A percentile compares a stretch with the other conserved stretches of the same genome.
These are phyloP conservation scores for Diabrotica balteata DNA, from an alignment of 2,888 invertebrate genomes.

Conservation along the genomic window DNA sequence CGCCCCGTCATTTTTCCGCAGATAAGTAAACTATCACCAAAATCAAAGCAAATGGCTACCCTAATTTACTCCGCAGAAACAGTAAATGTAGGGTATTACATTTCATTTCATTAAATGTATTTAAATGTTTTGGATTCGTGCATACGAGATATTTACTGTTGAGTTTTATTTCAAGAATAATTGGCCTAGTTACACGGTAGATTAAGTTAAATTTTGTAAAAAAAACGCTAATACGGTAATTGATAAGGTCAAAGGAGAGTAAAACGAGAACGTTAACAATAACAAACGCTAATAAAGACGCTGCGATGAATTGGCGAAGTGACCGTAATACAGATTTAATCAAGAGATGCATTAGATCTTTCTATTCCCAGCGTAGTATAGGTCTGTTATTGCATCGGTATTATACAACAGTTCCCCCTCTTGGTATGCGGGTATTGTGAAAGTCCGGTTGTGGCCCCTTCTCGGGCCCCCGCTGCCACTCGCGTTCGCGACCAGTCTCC, in stretches of 20 bases:
- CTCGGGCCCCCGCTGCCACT: slow-evolving; percentile 58
- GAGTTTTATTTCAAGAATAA: no score
- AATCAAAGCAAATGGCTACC: no score
- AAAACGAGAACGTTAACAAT: background rate
- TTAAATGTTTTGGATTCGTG: background rate
- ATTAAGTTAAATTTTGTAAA: background rate
- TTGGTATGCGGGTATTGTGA: slow-evolving; percentile 56
- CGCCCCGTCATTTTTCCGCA: no score
- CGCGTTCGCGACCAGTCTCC: slow-evolving; percentile 57
- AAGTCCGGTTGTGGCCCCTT: slow-evolving; percentile 59
- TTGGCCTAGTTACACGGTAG: background rate
- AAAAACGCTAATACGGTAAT: slow-evolving; percentile 13
- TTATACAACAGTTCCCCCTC: slow-evolving; percentile 60
- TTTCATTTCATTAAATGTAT: background rate
- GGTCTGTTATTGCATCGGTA: slow-evolving; percentile 57
- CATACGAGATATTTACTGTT: no score
- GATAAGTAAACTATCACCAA: no score
- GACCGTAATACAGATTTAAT: slow-evolving; percentile 39
- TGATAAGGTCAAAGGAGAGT: slow-evolving; percentile 26
- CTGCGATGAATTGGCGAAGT: slow-evolving; percentile 28
- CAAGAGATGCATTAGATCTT: slow-evolving; percentile 46
- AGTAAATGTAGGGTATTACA: no score
- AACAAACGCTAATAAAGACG: slow-evolving; percentile 24
- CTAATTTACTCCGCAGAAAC: no score
- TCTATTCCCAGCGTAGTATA: slow-evolving; percentile 49